Base-by-base conservation (phyloP, 2,888 invertebrate genomes). In the Drosophila paranaensis region DNA sequence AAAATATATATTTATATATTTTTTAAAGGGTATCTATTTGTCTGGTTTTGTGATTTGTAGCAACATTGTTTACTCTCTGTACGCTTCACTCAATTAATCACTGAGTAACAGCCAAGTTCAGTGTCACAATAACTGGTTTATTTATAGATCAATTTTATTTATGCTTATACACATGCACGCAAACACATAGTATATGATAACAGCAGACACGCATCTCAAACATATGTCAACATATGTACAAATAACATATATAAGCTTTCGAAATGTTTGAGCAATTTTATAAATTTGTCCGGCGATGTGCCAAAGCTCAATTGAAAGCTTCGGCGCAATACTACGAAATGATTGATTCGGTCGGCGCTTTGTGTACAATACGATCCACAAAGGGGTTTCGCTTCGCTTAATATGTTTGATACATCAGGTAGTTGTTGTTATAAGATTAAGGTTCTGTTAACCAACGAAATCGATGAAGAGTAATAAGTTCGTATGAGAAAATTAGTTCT, bases 51-150 rank as follows among this genome's bases (percentile, higher is more conserved):
- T 20, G 8, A 37, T 37, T 6, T 3, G 8, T 9, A 37, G 20
- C 4, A 53, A 6, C 2, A 14, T 37, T 37, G 35, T 35, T 20
- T 51, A 51, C 16, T 6, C 14, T 14, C 27, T 14, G 27, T 10
- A 2, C 48, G 10, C 3, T 30, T 30, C 3, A 30, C 16, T 48
- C 35, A 50, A 16, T 8, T 11, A 13, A 20, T 51, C 13, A n/a
- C 3, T 16, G 33, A 37, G 16, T 5, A 6, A 37, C 13, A 25
- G 14, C 27, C 37, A 37, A 53, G 37, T 53, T 53, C 25, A 53
- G 25, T 39, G 53, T 53, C 39, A 6, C 20, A 4, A 6, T 53
- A 50, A n/a, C 53, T 20, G 10, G 53, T 53, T 53, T 14, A 53
- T 39, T 27, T 10, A 53, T n/a, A 53, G 25, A 25, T 25, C 2